Evolutionary conservation across 1,140 invertebrate species (phyloP), one percentile per base, ranked within the genome.

Genomic region (Neodiprion pinetum): DNA sequence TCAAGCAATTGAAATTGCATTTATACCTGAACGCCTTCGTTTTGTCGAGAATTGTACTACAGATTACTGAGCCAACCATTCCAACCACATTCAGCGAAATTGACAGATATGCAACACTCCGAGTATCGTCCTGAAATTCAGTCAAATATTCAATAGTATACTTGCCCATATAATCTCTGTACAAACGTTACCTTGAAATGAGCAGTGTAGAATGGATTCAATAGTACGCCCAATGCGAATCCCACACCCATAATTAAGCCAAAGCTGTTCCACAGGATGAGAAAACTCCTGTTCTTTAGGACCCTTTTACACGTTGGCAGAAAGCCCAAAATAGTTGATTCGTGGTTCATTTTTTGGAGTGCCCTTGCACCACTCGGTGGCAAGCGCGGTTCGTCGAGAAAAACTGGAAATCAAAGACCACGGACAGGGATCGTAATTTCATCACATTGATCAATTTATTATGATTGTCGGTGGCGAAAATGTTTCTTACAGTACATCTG

Each of bases 231-330:
- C 74, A 94, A 89, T 12, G 91, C 92, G 84, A 94, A 94, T 82
- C 93, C 93, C 9, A 90, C 91, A 4, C 93, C 93, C 48, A 92
- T 91, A 81, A 93, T 93, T 73, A 93, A 90, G 61, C 92, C 92
- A 80, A 93, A 93, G 9, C 90, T 90, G 23, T 92, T 75, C 11
- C 92, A 81, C 1, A 93, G 85, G 7, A 93, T 78, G 14, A 90
- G 70, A 80, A 92, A 93, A 76, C 90, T 88, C 61, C 78, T 79
- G 79, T 92, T 92, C 49, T 81, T 88, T 3, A 91, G 49, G 11
- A 93, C 82, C 49, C 86, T 89, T 49, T 77, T 67, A 48, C 81
- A 78, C 0, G 80, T 70, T 3, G 73, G 2, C 3, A 72, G 73
- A 48, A 80, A 80, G 68, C 77, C 77, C 28, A 76, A 70, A 14